A percentile compares a stretch with the other conserved stretches of the same genome.
These are phyloP conservation scores for Phalacrocorax aristotelis DNA, from an alignment of 2,113 vertebrate species.

Conservation along the genomic window DNA sequence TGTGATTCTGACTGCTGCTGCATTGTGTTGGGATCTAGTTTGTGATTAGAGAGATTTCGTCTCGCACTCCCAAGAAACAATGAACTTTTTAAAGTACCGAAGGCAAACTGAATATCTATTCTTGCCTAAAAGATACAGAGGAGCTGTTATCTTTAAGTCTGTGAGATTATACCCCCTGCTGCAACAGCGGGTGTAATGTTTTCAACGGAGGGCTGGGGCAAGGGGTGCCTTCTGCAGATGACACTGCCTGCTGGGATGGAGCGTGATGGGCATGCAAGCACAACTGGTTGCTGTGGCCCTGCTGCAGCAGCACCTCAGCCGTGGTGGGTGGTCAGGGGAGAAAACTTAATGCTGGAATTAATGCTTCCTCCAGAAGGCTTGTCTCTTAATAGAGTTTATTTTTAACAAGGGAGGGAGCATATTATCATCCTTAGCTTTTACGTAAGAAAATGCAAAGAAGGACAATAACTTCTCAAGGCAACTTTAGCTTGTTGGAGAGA, in stretches of 20 bases:
- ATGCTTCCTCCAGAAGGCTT: not conserved
- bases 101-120: not conserved
- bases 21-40: not conserved
- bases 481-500: not conserved
- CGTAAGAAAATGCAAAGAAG: not conserved
- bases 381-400: not conserved
- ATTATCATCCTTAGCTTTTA: not conserved
- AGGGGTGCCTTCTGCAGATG: not conserved
- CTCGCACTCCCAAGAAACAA: rapidly evolving
- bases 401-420: rapidly evolving
- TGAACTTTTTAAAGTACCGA: not conserved
- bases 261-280: rapidly evolving
- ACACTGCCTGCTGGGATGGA: not conserved
- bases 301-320: rapidly evolving
- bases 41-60: not conserved
- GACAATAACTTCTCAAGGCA: not conserved
- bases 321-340: rapidly evolving
- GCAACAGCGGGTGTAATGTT: rapidly evolving
- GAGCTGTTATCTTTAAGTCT: not conserved
- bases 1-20: not conserved
- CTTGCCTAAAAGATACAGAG: not conserved
- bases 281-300: rapidly evolving
- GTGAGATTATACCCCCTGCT: not conserved
- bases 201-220: rapidly evolving
- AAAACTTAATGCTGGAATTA: not conserved